phyloP scores from a whole-genome alignment of 2,888 invertebrate genomes.

The Idaea aversata region DNA sequence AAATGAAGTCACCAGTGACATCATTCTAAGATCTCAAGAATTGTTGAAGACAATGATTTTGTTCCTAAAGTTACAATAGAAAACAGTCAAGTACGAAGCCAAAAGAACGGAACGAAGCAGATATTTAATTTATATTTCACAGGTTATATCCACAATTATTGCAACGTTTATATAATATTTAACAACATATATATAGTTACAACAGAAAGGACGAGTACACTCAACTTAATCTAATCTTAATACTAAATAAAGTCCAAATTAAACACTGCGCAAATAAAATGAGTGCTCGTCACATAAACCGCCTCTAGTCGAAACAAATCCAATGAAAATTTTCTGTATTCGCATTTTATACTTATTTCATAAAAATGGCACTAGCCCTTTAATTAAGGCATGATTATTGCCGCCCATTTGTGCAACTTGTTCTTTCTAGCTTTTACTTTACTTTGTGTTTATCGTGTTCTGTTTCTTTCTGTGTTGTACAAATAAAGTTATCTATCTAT shows the following conservation, averaged over 20 bases:
- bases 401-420: no score
- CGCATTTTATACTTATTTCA: conserved; percentile 18
- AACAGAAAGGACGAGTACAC: conserved; percentile 59
- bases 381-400: no score
- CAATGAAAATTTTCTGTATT: conserved; percentile 26
- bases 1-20: conserved; percentile 6
- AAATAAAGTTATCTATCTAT: no score
- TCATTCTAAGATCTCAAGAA: not conserved
- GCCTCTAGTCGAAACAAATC: conserved; percentile 45
- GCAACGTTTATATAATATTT: not conserved
- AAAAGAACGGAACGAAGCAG: not conserved
- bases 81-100: not conserved
- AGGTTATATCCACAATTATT: conserved; percentile 5
- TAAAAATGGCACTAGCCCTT: no score
- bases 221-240: conserved; percentile 53
- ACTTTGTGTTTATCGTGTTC: no score
- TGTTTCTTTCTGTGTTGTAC: no score
- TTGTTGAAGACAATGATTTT: not conserved
- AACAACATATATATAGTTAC: conserved; percentile 4
- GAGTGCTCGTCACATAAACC: conserved; percentile 70
- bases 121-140: not conserved
- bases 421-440: no score
- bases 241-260: conserved; percentile 60
- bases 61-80: not conserved
- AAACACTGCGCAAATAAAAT: conserved; percentile 71